A percentile compares a stretch with the other conserved stretches of the same genome.
These are phyloP conservation scores for Cryptocephalus moraei DNA, from an alignment of 2,888 invertebrate genomes.

Conservation along the genomic window DNA sequence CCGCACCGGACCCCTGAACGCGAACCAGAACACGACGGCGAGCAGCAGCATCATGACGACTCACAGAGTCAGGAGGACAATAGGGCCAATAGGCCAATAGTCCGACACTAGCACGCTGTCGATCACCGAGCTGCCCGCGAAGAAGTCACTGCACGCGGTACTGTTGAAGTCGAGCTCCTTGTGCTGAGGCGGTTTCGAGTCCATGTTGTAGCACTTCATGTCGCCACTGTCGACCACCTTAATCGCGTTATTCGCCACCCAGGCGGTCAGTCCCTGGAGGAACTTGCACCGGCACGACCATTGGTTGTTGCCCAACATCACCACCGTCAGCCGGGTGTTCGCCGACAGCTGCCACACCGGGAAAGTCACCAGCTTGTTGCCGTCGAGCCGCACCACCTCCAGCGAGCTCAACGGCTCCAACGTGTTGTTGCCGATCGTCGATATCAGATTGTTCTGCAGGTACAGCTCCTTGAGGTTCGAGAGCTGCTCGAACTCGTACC, in stretches of 20 bases:
- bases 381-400: slow-evolving; percentile 71
- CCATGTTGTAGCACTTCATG: slow-evolving; percentile 72
- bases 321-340: slow-evolving; percentile 59
- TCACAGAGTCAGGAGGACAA: slow-evolving; percentile 70
- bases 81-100: slow-evolving; percentile 76
- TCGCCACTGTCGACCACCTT: slow-evolving; percentile 70
- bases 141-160: slow-evolving; percentile 80
- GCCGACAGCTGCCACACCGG: slow-evolving; percentile 66
- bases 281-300: slow-evolving; percentile 90
- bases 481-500: slow-evolving; percentile 77
- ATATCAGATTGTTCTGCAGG: slow-evolving; percentile 75
- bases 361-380: slow-evolving; percentile 71
- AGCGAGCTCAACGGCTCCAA: slow-evolving; percentile 67
- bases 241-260: slow-evolving; percentile 71
- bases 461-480: slow-evolving; percentile 71
- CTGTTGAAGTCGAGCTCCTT: slow-evolving; percentile 75
- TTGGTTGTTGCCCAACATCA: slow-evolving; percentile 72
- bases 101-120: slow-evolving; percentile 73
- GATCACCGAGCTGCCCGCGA: slow-evolving; percentile 70
- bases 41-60: slow-evolving; percentile 68
- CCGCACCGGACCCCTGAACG: slow-evolving; percentile 76
- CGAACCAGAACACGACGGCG: slow-evolving; percentile 65
- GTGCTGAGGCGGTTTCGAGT: slow-evolving; percentile 62
- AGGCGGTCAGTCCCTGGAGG: slow-evolving; percentile 71
- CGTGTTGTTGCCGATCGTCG: slow-evolving; percentile 69